These are phyloP conservation scores for Epizoanthus rinbou DNA, from an alignment of 92 coral and sea anemone genomes.

Conservation along the genomic window DNA sequence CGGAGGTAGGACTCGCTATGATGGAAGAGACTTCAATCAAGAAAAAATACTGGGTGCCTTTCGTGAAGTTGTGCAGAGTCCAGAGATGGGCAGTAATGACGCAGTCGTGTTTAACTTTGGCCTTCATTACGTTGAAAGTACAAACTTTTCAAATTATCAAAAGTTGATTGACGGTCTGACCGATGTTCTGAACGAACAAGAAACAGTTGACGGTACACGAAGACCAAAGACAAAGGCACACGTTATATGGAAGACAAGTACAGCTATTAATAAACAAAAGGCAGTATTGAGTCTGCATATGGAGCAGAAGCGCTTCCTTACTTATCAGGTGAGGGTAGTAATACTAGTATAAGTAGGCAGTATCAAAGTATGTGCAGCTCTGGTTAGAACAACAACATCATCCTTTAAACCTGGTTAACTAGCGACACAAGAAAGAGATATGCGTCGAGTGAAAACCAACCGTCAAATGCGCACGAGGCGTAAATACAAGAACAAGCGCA, in stretches of 20 bases:
- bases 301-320: constrained; percentile 64
- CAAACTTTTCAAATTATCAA: constrained; percentile 40
- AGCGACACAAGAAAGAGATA: too few species aligned
- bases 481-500: too few species aligned
- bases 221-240: constrained; percentile 17
- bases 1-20: constrained; percentile 51
- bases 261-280: constrained; percentile 68
- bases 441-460: too few species aligned
- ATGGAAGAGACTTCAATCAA: constrained; percentile 68
- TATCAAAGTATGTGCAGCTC: too few species aligned
- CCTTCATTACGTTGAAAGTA: constrained; percentile 37
- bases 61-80: constrained; percentile 57
- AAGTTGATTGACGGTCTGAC: constrained; percentile 26
- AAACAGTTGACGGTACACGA: neutral
- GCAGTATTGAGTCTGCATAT: constrained; percentile 43
- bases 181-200: constrained; percentile 28
- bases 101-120: constrained; percentile 43
- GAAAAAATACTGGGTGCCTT: constrained; percentile 62
- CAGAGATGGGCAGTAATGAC: constrained; percentile 52
- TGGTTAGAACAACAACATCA: too few species aligned
- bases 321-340: constrained; percentile 62
- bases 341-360: too few species aligned
- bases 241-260: constrained; percentile 79
- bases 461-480: too few species aligned
- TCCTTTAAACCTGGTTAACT: too few species aligned